Evolutionary conservation across 92 coral and sea anemone genomes (phyloP), one percentile per base, ranked within the genome.

Genomic region (Isaurus tuberculatus): DNA sequence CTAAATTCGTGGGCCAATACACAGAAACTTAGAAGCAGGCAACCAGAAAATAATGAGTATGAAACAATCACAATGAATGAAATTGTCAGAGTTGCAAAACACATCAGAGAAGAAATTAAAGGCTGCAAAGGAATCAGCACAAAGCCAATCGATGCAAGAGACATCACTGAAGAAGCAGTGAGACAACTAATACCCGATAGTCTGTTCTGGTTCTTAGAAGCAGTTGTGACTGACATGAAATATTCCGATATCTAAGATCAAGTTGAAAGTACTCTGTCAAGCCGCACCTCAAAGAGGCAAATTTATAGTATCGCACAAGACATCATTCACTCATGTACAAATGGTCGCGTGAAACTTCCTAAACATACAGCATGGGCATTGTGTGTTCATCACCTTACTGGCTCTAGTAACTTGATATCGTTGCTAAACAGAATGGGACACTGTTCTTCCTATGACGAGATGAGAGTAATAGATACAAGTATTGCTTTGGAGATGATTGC

Each of bases 1-100:
- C 60, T 61, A 30, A 79, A 79, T 60, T 74, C 84, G 70, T 79
- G 84, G 84, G 84, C 84, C 51, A 29, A 53, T 29, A 4, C 84
- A 53, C 84, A 79, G 26, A 34, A 37, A 37, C 43, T 37, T 37
- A 37, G 43, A 37, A 37, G 43, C 43, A 37, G 0, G 43, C 43
- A 37, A 37, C 43, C 43, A 37, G 8, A 37, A 37, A 37, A 37
- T 37, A 9, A 37, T 0, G 43, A 0, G 43, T 37, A 4, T 37
- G 43, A 37, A 37, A 37, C 43, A 37, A 37, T 37, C 43, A 37
- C 4, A 9, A 37, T 37, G 43, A 4, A 37, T 7, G 66, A 60
- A 28, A 60, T 60, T 60, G 28, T 7, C 29, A n/a, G 66, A 8
- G 29, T 60, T 23, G 66, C 66, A 60, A 8, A 28, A 23, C 66